Evolutionary conservation across 1,140 invertebrate species (phyloP).

Genomic region (Acromyrmex echinatior): DNA sequence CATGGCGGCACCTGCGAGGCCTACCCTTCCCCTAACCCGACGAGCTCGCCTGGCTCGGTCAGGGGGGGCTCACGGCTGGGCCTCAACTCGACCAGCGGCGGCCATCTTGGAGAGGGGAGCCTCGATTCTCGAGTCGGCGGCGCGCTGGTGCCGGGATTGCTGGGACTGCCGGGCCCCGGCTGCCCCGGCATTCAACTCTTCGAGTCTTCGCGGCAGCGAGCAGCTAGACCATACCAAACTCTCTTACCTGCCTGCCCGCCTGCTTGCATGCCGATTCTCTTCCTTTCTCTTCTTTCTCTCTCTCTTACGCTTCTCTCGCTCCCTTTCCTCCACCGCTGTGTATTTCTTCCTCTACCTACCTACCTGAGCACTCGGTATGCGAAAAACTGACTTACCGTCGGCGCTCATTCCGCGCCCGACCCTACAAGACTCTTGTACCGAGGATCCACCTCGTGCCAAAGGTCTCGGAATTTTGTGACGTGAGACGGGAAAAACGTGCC

Average conservation of each 20-base stretch:
- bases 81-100: slow-evolving; percentile 72
- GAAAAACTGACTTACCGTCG: slow-evolving; percentile 77
- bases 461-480: slow-evolving; percentile 73
- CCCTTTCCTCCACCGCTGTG: slow-evolving; percentile 33
- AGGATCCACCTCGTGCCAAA: slow-evolving; percentile 56
- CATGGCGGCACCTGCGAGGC: slow-evolving; percentile 86
- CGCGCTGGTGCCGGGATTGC: too few relatives aligned
- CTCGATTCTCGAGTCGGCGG: too few relatives aligned
- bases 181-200: slow-evolving; percentile 72
- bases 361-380: slow-evolving; percentile 80
- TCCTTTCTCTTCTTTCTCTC: background rate
- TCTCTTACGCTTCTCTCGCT: background rate
- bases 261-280: slow-evolving; percentile 38
- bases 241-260: slow-evolving; percentile 51
- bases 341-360: slow-evolving; percentile 68
- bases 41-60: slow-evolving; percentile 77
- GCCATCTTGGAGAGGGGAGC: slow-evolving; percentile 86
- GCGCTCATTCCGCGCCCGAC: slow-evolving; percentile 75
- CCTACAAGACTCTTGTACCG: slow-evolving; percentile 67
- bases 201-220: slow-evolving; percentile 64
- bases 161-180: slow-evolving; percentile 41
- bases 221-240: slow-evolving; percentile 77
- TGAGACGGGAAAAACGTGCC: slow-evolving; percentile 49
- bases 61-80: slow-evolving; percentile 78
- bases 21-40: slow-evolving; percentile 81